Conservation (phyloP, 2,113 vertebrate genomes). For the Archilochus colubris region DNA sequence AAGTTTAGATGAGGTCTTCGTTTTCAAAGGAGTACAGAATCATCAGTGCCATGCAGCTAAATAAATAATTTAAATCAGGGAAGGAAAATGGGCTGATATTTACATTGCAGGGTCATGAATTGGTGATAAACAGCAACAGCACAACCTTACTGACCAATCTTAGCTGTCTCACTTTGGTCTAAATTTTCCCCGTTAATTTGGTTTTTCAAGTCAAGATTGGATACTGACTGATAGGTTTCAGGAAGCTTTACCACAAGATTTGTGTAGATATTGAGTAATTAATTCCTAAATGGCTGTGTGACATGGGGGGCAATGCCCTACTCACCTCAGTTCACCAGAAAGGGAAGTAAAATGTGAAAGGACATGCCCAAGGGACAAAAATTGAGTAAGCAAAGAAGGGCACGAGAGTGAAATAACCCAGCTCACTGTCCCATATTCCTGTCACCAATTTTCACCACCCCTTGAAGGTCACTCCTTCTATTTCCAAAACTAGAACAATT, state of each 20-base stretch:
- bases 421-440: not conserved
- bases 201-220: not conserved
- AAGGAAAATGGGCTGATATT: not conserved
- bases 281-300: not conserved
- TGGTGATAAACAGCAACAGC: not conserved
- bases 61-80: not conserved
- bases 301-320: fast-evolving
- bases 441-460: not conserved
- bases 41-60: not conserved
- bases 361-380: not conserved
- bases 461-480: not conserved
- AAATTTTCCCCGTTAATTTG: not conserved
- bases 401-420: not conserved
- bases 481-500: not conserved
- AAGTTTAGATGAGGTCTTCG: not conserved
- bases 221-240: not conserved
- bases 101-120: not conserved
- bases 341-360: not conserved
- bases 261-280: not conserved
- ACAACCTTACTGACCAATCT: not conserved
- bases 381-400: not conserved
- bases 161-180: fast-evolving
- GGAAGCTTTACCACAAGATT: not conserved
- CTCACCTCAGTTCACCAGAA: not conserved
- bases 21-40: not conserved